Base-by-base conservation (phyloP, 2,888 invertebrate genomes). In the Tetragonisca angustula region DNA sequence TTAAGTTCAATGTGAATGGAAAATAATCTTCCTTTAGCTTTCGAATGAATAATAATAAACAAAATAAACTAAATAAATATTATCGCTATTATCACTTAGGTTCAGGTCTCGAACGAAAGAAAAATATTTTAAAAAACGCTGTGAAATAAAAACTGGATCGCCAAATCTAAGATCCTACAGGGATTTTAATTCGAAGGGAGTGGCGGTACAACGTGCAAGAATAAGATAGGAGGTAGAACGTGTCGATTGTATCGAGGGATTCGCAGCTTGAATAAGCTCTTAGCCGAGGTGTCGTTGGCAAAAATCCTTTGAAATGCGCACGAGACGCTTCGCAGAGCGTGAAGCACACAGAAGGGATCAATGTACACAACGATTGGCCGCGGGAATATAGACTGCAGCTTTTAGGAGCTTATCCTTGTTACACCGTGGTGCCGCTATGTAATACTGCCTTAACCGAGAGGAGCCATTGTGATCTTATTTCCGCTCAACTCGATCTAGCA, bases 351-450 rank as follows among this genome's bases (percentile, higher is more conserved):
- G 67, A 78, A 77, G 64, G 84, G 84, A 81, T 80, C 64, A 67
- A 80, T 86, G 68, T 76, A 77, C 67, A 74, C 59, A 85, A 78
- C 81, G 76, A 78, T 76, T 76, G 76, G 72, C 68, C 76, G 72
- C 80, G 75, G 56, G 75, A 77, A 86, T 79, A 85, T 83, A 79
- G 84, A 88, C 77, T 67, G 76, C 68, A 76, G 79, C 79, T 86
- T 88, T 83, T 83, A 72, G 82, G 19, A 84, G 84, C 81, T 89
- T 87, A 89, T 88, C 89, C 83, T 78, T 69, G 73, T 88, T 79
- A 86, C 86, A 83, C 76, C 61, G 72, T 69, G 71, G n/a, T 76
- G 85, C 75, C 79, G 81, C 84, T 81, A 72, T 78, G 81, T 83
- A 84, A 88, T 77, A 79, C 73, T 79, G 83, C 79, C 56, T 75